phyloP scores from a whole-genome alignment of 1,140 invertebrate genomes.

The Lepidurus packardi region DNA sequence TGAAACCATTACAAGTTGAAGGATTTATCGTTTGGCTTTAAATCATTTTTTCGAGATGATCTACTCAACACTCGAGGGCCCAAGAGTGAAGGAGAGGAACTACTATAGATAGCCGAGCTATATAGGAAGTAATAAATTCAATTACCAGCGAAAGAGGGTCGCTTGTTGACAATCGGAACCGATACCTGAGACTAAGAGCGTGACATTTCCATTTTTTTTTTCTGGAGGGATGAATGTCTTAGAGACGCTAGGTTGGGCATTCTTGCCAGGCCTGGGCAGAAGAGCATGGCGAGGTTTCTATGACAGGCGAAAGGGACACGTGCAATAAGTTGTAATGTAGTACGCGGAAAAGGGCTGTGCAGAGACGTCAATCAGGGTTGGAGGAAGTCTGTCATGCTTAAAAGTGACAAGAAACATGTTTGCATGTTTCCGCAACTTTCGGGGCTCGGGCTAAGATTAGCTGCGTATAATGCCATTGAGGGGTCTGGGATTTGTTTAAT shows the following conservation, averaged over 20 bases:
- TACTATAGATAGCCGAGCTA: neutral
- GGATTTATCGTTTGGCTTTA: neutral
- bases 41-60: too few relatives aligned
- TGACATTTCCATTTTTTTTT: neutral
- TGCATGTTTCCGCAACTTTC: conserved; percentile 1
- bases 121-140: neutral
- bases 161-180: neutral
- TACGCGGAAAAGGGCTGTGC: too few relatives aligned
- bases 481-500: neutral
- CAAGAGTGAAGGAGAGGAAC: neutral
- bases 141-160: neutral
- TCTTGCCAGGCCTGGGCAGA: too few relatives aligned
- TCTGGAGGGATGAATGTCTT: neutral
- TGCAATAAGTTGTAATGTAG: too few relatives aligned
- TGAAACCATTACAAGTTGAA: neutral
- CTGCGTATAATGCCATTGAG: neutral
- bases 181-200: neutral
- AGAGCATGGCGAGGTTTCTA: too few relatives aligned
- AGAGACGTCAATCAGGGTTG: neutral
- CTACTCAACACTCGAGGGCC: neutral
- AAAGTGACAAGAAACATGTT: conserved; percentile 22
- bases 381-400: neutral
- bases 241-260: too few relatives aligned
- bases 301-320: too few relatives aligned
- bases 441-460: neutral